Evolutionary conservation across 2,113 vertebrate species (phyloP).

Genomic region (Lepidothrix coronata): DNA sequence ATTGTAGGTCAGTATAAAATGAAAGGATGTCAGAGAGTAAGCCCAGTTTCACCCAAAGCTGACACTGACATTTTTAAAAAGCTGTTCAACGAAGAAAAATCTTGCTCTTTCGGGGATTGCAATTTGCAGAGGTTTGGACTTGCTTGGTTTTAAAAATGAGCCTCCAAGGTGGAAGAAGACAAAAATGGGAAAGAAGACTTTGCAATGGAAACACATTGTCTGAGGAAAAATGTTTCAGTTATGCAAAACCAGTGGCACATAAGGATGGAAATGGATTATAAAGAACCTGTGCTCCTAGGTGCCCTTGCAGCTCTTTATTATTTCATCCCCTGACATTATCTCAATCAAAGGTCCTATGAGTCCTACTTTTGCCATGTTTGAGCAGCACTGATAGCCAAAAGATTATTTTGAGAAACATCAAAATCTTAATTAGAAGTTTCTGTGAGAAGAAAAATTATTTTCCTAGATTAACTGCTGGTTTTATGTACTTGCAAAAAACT

Average conservation of each 20-base stretch:
- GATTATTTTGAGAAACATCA: background rate
- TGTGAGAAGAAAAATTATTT: conserved; percentile 5
- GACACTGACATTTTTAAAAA: background rate
- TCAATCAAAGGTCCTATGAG: background rate
- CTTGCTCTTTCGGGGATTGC: background rate
- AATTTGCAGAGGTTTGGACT: background rate
- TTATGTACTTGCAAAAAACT: background rate
- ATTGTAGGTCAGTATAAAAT: background rate
- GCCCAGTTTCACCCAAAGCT: background rate
- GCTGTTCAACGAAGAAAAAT: background rate
- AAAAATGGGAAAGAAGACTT: background rate
- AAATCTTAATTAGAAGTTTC: conserved; percentile 12
- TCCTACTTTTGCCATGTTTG: background rate
- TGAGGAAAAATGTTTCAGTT: background rate
- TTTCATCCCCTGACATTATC: background rate
- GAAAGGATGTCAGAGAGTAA: background rate
- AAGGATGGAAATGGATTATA: background rate
- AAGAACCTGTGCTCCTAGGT: background rate
- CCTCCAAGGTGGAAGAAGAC: background rate
- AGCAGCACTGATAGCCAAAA: background rate
- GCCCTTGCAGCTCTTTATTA: background rate
- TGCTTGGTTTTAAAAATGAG: background rate
- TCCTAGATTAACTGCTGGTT: background rate
- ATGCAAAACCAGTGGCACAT: background rate
- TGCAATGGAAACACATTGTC: background rate